These are phyloP conservation scores for Allacma fusca DNA, from an alignment of 2,888 invertebrate genomes.

Conservation along the genomic window DNA sequence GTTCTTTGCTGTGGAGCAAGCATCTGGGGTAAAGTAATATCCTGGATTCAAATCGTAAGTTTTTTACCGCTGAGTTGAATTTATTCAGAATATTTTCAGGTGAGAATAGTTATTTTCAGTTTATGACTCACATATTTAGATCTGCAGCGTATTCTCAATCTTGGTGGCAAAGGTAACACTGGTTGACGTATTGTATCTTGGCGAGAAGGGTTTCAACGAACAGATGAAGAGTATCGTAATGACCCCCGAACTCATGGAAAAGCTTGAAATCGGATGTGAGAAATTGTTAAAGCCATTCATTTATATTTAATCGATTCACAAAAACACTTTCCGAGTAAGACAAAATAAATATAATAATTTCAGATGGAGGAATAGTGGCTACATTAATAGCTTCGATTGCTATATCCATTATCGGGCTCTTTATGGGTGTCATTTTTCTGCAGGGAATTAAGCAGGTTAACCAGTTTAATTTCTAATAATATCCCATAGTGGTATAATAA, in stretches of 20 bases:
- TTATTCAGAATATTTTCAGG: background rate
- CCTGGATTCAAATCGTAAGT: slow-evolving; percentile 8
- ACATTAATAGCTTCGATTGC: background rate
- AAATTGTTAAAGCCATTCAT: too few relatives aligned
- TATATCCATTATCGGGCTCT: background rate
- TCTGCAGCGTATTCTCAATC: too few relatives aligned
- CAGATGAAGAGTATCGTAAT: too few relatives aligned
- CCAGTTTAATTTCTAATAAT: background rate
- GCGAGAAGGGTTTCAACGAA: too few relatives aligned
- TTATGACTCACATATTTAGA: too few relatives aligned
- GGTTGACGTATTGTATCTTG: too few relatives aligned
- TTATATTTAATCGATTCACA: too few relatives aligned
- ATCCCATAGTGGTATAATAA: background rate
- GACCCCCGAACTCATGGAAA: too few relatives aligned
- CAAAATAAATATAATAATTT: slow-evolving; percentile 11
- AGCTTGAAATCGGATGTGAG: too few relatives aligned
- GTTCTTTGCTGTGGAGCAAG: slow-evolving; percentile 10
- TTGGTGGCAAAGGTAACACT: too few relatives aligned
- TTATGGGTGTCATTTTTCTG: slow-evolving; percentile 10
- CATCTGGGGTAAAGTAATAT: background rate
- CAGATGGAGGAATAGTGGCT: background rate
- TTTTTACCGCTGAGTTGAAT: background rate
- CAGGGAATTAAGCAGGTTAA: slow-evolving; percentile 18
- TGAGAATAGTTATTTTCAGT: too few relatives aligned
- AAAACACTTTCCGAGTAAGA: too few relatives aligned